phyloP scores from a whole-genome alignment of 2,113 vertebrate genomes.

The Xiphophorus maculatus region DNA sequence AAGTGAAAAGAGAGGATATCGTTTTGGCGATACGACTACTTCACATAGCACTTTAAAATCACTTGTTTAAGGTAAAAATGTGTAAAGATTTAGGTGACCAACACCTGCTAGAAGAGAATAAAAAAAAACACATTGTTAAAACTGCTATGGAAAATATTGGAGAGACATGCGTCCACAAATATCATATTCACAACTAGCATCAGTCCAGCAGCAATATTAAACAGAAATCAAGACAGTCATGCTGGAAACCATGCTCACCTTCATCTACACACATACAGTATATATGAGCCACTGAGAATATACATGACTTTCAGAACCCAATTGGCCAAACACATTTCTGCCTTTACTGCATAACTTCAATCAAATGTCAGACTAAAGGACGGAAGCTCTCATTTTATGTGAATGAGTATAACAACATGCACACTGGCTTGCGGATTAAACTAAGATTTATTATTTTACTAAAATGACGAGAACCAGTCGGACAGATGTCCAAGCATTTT shows the following conservation, averaged over 20 bases:
- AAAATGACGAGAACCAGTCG: slow-evolving; percentile 21
- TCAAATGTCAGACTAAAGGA: slow-evolving; percentile 27
- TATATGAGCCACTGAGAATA: neutral
- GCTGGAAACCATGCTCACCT: slow-evolving; percentile 56
- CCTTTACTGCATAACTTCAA: slow-evolving; percentile 17
- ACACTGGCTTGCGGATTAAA: slow-evolving; percentile 4
- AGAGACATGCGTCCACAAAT: neutral
- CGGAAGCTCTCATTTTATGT: slow-evolving; percentile 15
- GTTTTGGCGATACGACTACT: no score
- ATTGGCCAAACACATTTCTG: slow-evolving; percentile 13
- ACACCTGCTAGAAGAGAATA: neutral
- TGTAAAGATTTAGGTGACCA: neutral
- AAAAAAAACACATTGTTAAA: neutral
- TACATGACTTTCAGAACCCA: slow-evolving; percentile 5
- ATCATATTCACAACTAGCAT: slow-evolving; percentile 18
- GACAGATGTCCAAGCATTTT: slow-evolving; percentile 15
- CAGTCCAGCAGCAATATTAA: slow-evolving; percentile 37
- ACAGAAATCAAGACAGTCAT: slow-evolving; percentile 45
- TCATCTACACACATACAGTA: neutral
- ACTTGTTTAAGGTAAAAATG: neutral
- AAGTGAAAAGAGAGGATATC: no score
- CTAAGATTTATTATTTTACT: neutral
- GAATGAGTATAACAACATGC: slow-evolving; percentile 13
- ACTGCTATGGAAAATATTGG: neutral
- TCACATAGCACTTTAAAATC: no score